These are phyloP conservation scores for Amorpha juglandis DNA, from an alignment of 2,888 invertebrate species.

Conservation along the genomic window DNA sequence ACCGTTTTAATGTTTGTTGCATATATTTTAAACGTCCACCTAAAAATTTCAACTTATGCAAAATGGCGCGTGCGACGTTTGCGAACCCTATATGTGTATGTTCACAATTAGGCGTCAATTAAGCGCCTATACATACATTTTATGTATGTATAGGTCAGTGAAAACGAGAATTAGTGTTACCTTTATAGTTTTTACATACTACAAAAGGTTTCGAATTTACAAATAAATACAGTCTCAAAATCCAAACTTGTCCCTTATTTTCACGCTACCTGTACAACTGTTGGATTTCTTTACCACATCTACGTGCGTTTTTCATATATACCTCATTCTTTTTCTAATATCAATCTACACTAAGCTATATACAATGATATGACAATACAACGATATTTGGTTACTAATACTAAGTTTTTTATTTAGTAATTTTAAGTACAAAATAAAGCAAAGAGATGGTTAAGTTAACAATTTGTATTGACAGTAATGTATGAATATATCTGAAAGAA, in stretches of 20 bases:
- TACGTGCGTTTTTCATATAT: background rate
- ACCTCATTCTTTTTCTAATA: background rate
- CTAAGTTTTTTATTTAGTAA: conserved; percentile 24
- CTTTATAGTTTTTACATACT: background rate
- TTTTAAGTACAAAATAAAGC: conserved; percentile 29
- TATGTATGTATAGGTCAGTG: too few species aligned
- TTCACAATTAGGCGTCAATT: too few species aligned
- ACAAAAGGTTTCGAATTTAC: background rate
- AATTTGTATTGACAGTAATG: conserved; percentile 26
- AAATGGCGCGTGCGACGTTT: too few species aligned
- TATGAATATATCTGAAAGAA: background rate
- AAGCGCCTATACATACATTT: too few species aligned
- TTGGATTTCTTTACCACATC: too few species aligned
- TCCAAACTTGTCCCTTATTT: background rate
- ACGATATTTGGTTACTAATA: conserved; percentile 22
- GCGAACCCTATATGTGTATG: too few species aligned
- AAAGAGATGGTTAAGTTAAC: conserved; percentile 32
- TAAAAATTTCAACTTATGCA: too few species aligned
- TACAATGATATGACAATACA: conserved; percentile 38
- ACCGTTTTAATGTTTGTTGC: too few species aligned
- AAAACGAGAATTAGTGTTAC: too few species aligned
- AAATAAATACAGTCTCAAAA: background rate
- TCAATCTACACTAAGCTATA: conserved; percentile 27
- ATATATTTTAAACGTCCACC: too few species aligned
- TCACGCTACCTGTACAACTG: background rate